Conservation (phyloP, 2,888 invertebrate genomes). For the Diaperis boleti region DNA sequence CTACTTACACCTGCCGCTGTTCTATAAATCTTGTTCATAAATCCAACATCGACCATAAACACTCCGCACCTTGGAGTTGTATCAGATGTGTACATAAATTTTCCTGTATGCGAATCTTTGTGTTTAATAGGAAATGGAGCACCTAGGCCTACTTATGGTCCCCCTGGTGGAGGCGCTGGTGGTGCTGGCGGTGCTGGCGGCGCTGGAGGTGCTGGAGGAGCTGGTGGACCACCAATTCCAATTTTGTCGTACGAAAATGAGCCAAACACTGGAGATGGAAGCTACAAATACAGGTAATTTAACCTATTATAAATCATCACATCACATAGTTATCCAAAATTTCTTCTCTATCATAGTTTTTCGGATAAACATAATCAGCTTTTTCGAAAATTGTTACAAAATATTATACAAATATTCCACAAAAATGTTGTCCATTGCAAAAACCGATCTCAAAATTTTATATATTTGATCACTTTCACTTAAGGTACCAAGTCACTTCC, state of each 20-base stretch:
- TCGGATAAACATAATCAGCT: too few relatives aligned
- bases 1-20: not conserved
- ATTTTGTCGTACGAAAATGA: constrained; percentile 71
- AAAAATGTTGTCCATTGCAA: too few relatives aligned
- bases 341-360: too few relatives aligned
- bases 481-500: too few relatives aligned
- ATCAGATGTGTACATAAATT: too few relatives aligned
- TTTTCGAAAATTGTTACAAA: too few relatives aligned
- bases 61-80: constrained; percentile 5
- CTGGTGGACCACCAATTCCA: constrained; percentile 66
- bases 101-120: not conserved
- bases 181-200: constrained; percentile 56
- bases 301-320: too few relatives aligned
- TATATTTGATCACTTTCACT: too few relatives aligned
- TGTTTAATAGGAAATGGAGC: constrained; percentile 41
- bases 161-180: constrained; percentile 56
- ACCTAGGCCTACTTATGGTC: constrained; percentile 42
- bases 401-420: too few relatives aligned
- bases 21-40: not conserved
- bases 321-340: too few relatives aligned
- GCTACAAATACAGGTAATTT: constrained; percentile 62
- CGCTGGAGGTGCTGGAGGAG: constrained; percentile 53
- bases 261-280: constrained; percentile 72
- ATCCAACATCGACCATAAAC: not conserved
- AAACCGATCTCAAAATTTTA: too few relatives aligned